phyloP scores from a whole-genome alignment of 2,797 vertebrate genomes.

The Acanthopagrus latus region DNA sequence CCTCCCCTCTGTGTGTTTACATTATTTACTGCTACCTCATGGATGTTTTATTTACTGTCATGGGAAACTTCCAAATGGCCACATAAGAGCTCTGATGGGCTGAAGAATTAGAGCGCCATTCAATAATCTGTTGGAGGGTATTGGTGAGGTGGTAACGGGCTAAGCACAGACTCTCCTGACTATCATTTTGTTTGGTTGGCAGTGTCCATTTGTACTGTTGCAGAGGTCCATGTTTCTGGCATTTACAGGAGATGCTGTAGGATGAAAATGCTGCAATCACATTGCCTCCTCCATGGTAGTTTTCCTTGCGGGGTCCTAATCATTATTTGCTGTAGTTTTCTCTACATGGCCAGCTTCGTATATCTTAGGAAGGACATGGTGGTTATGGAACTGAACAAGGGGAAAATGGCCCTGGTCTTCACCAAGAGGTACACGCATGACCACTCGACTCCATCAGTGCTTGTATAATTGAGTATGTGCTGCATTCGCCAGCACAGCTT shows the following conservation, averaged over 20 bases:
- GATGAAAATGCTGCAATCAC: conserved; percentile 6
- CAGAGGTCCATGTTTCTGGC: conserved; percentile 14
- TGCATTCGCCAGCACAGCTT: conserved; percentile 58
- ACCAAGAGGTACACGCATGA: conserved; percentile 39
- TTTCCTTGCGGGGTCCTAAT: conserved; percentile 1
- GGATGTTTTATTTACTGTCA: conserved; percentile 77
- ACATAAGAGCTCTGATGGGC: conserved; percentile 52
- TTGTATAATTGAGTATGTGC: conserved; percentile 72
- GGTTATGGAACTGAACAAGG: conserved; percentile 13
- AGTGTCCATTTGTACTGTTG: conserved; percentile 2
- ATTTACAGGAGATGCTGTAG: neutral
- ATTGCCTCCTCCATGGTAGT: neutral
- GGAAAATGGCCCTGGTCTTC: conserved; percentile 23
- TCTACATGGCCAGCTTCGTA: neutral
- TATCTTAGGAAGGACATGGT: conserved; percentile 1
- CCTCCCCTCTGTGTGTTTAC: conserved; percentile 67
- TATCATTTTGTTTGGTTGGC: conserved; percentile 5
- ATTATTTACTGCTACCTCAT: conserved; percentile 78
- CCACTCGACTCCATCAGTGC: conserved; percentile 61
- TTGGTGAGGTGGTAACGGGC: neutral
- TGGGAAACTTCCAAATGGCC: conserved; percentile 44
- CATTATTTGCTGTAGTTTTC: conserved; percentile 28
- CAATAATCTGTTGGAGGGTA: conserved; percentile 21
- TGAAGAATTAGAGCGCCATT: conserved; percentile 21
- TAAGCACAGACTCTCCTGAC: neutral